Conservation (phyloP, 2,888 invertebrate genomes). For the Yponomeuta plumbellus region DNA sequence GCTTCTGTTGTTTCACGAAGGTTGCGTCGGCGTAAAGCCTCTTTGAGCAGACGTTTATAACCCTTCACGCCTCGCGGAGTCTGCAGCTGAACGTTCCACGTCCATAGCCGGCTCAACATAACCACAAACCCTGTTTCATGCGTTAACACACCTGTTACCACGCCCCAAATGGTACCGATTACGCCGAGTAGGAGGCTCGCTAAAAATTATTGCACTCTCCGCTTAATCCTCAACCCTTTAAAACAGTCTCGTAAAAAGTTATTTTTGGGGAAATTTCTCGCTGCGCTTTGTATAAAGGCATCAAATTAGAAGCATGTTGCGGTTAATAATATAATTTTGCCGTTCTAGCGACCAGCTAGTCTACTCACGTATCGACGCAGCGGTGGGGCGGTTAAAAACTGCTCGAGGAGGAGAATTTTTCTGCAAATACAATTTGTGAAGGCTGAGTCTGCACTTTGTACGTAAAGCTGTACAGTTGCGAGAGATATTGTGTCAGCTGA, state of each 20-base stretch:
- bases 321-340: background rate
- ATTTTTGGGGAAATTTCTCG: background rate
- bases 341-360: conserved; percentile 32
- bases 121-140: background rate
- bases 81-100: background rate
- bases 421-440: conserved; percentile 36
- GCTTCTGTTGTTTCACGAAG: background rate
- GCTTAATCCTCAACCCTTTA: background rate
- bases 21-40: background rate
- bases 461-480: background rate
- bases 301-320: background rate
- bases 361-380: conserved; percentile 44
- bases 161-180: background rate
- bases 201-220: conserved; percentile 1
- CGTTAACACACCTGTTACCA: background rate
- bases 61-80: background rate
- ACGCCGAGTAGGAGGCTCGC: background rate
- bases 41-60: background rate
- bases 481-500: background rate
- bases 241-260: background rate
- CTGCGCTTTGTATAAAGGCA: background rate
- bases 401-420: conserved; percentile 52
- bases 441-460: background rate
- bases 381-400: conserved; percentile 40
- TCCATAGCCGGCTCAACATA: background rate